phyloP scores from a whole-genome alignment of 2,888 invertebrate genomes.

The Pseudococcus viburni region DNA sequence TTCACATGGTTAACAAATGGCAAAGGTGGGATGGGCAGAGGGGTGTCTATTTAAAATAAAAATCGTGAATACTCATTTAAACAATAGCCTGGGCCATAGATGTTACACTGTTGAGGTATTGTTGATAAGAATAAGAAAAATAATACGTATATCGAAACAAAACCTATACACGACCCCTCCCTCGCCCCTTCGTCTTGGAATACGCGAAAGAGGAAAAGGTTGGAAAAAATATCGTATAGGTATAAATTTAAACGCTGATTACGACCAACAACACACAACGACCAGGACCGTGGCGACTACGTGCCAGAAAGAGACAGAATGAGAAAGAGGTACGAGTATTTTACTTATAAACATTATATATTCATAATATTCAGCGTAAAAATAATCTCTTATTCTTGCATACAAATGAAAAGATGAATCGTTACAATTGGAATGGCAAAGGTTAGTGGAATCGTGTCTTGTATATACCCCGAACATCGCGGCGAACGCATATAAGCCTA shows the following conservation, averaged over 20 bases:
- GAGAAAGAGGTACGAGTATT: slow-evolving; percentile 6
- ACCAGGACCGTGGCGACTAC: neutral
- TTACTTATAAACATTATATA: slow-evolving; percentile 60
- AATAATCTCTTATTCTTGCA: slow-evolving; percentile 66
- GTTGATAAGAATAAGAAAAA: slow-evolving; percentile 26
- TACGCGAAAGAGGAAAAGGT: neutral
- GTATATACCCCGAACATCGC: slow-evolving; percentile 61
- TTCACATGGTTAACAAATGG: neutral
- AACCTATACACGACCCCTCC: neutral
- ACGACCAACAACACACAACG: slow-evolving; percentile 43
- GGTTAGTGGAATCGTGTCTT: slow-evolving; percentile 65
- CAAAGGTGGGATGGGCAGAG: neutral
- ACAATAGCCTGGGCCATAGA: slow-evolving; percentile 59
- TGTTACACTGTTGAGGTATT: slow-evolving; percentile 10
- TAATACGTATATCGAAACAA: slow-evolving; percentile 16
- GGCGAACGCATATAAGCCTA: slow-evolving; percentile 62
- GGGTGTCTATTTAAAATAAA: neutral
- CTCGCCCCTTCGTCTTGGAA: neutral
- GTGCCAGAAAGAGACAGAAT: neutral
- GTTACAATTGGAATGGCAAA: slow-evolving; percentile 65
- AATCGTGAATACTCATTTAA: slow-evolving; percentile 61
- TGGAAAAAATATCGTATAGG: neutral
- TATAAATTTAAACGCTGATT: slow-evolving; percentile 58
- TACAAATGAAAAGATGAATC: slow-evolving; percentile 66
- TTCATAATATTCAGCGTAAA: slow-evolving; percentile 66